Conservation (phyloP, 1,140 invertebrate genomes). For the Euura lappo region DNA sequence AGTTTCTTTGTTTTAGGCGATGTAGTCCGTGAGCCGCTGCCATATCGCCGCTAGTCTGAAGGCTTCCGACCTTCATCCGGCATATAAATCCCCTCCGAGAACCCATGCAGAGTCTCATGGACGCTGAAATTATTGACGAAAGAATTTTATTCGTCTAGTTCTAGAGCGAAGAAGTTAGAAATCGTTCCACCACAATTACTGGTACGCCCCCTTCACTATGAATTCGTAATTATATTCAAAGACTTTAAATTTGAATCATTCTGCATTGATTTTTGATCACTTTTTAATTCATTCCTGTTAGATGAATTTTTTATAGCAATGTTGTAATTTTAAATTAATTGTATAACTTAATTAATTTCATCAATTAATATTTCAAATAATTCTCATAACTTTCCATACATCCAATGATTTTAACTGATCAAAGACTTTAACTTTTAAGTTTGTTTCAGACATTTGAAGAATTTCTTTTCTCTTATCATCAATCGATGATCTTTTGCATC, state of each 20-base stretch:
- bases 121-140: constrained; percentile 67
- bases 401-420: too few relatives aligned
- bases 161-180: constrained; percentile 15
- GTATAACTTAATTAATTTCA: too few relatives aligned
- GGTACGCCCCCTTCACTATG: not conserved
- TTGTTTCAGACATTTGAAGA: too few relatives aligned
- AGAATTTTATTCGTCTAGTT: constrained; percentile 1
- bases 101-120: constrained; percentile 97
- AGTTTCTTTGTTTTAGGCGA: constrained; percentile 89
- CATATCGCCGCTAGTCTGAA: constrained; percentile 77
- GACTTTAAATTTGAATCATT: not conserved
- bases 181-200: not conserved
- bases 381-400: too few relatives aligned
- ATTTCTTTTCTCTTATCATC: too few relatives aligned
- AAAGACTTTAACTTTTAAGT: too few relatives aligned
- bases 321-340: too few relatives aligned
- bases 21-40: constrained; percentile 80
- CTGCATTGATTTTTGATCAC: too few relatives aligned
- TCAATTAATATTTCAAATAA: too few relatives aligned
- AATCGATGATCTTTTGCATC: not conserved
- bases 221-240: constrained; percentile 9
- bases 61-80: constrained; percentile 94
- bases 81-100: constrained; percentile 98
- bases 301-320: too few relatives aligned
- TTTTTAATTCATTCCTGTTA: too few relatives aligned